Conservation (phyloP, 2,797 vertebrate species). For the Distichodus sexfasciatus region DNA sequence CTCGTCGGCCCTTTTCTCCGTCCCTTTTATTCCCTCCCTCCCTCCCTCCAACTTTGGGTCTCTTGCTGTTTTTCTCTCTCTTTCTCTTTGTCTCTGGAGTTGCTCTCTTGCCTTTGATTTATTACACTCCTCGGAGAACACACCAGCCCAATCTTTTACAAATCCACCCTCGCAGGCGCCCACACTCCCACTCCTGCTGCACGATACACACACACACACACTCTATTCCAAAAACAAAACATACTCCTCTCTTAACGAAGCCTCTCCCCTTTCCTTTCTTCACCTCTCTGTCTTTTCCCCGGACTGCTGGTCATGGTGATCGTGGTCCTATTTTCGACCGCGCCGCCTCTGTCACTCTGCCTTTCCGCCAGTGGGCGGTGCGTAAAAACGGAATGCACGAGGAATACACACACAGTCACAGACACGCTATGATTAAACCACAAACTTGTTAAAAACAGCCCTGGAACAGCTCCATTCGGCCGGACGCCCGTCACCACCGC, state of each 20-base stretch:
- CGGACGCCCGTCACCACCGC: neutral
- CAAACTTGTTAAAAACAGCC: constrained; percentile 22
- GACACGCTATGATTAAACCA: constrained; percentile 37
- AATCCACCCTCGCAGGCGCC: constrained; percentile 37
- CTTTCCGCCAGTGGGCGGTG: constrained; percentile 37
- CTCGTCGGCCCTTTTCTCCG: too few relatives aligned
- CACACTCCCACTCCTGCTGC: constrained; percentile 16
- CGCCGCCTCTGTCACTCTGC: neutral
- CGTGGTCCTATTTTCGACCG: constrained; percentile 1
- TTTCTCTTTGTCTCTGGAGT: constrained; percentile 5
- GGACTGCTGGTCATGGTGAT: neutral
- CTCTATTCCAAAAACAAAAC: neutral
- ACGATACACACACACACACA: constrained; percentile 2
- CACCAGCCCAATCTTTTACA: constrained; percentile 43
- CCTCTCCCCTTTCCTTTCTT: neutral
- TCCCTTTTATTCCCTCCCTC: too few relatives aligned
- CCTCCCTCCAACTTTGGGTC: too few relatives aligned
- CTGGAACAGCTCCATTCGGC: constrained; percentile 9
- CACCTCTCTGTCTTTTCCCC: neutral
- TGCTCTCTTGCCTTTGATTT: constrained; percentile 34
- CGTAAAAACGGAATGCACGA: constrained; percentile 45
- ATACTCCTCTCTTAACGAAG: neutral
- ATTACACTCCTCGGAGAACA: constrained; percentile 32
- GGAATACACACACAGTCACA: constrained; percentile 7
- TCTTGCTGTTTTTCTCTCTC: neutral